Evolutionary conservation across 2,797 vertebrate species (phyloP).

Genomic region (Somateria mollissima): DNA sequence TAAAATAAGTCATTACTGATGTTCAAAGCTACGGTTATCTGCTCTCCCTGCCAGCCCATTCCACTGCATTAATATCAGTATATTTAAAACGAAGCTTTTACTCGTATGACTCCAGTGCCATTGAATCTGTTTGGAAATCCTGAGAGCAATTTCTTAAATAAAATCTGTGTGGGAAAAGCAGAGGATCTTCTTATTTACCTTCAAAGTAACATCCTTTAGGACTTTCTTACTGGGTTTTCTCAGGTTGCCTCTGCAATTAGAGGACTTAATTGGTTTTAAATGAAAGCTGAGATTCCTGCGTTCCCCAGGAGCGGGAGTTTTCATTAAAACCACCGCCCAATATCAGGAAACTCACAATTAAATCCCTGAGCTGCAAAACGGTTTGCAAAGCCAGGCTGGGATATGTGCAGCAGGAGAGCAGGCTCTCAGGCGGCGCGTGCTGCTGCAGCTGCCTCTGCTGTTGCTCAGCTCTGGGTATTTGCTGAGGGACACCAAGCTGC

Average conservation of each 20-base stretch:
- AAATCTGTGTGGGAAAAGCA: neutral
- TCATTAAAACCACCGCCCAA: slow-evolving; percentile 30
- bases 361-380: neutral
- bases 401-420: neutral
- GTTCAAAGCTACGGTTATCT: neutral
- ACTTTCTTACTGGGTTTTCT: slow-evolving; percentile 26
- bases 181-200: slow-evolving; percentile 36
- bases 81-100: neutral
- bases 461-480: neutral
- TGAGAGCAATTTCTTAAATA: neutral
- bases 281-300: neutral
- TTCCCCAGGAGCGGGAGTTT: neutral
- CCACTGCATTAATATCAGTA: neutral
- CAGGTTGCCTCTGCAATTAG: neutral
- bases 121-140: neutral
- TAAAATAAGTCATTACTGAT: neutral
- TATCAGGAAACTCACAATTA: neutral
- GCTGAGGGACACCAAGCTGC: neutral
- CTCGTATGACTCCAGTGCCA: neutral
- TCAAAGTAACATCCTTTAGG: slow-evolving; percentile 18
- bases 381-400: neutral
- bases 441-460: neutral
- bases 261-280: slow-evolving; percentile 27
- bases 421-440: rapidly evolving
- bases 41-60: neutral